phyloP scores from a whole-genome alignment of 2,888 invertebrate species.

The Lepidochitona cinerea region DNA sequence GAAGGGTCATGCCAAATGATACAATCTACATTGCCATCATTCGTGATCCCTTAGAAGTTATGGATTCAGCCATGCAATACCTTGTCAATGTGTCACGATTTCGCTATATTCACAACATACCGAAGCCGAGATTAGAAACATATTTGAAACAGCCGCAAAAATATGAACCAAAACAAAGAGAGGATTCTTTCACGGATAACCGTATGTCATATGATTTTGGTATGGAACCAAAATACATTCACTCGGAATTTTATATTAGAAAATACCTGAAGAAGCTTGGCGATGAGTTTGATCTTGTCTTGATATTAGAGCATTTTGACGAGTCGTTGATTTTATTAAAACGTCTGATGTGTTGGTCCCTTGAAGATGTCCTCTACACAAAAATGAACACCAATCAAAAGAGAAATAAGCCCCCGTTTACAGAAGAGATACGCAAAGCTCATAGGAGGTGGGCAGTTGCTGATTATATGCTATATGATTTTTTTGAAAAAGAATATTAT shows the following conservation, averaged over 20 bases:
- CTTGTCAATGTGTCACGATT: constrained; percentile 26
- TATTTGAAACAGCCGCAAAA: constrained; percentile 34
- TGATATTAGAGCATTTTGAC: not conserved
- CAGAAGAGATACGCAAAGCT: not conserved
- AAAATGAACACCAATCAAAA: not conserved
- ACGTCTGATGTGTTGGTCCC: not conserved
- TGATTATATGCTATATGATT: not conserved
- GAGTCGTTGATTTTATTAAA: not conserved
- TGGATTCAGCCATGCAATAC: constrained; percentile 33
- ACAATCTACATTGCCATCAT: constrained; percentile 43
- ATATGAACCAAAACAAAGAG: constrained; percentile 29
- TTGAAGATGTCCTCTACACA: not conserved
- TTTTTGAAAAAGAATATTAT: not conserved
- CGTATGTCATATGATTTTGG: constrained; percentile 39
- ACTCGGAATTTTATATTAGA: too few species aligned
- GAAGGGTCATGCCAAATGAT: constrained; percentile 32
- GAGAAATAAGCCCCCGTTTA: too few species aligned
- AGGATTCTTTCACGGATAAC: constrained; percentile 34
- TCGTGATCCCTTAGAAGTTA: constrained; percentile 41
- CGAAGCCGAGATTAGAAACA: constrained; percentile 20
- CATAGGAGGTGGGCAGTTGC: not conserved
- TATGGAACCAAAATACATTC: not conserved
- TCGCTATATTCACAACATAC: constrained; percentile 27
- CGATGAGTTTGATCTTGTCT: not conserved
- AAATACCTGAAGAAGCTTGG: not conserved